phyloP scores from a whole-genome alignment of 2,797 vertebrate genomes.

The Neoniphon sammara region DNA sequence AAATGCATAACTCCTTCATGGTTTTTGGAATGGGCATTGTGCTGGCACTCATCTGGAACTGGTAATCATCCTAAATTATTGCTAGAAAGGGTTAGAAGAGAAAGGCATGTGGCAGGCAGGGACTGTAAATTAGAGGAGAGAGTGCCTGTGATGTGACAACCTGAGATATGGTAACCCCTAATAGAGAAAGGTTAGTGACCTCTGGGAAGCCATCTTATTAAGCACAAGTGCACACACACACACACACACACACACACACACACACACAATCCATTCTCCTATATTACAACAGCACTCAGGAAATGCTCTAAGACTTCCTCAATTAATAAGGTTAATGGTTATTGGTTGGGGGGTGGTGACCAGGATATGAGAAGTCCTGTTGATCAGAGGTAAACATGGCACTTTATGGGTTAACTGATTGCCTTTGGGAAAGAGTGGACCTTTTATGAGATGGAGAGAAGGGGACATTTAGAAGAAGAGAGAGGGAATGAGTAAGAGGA shows the following conservation, averaged over 20 bases:
- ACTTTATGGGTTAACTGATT: slow-evolving; percentile 68
- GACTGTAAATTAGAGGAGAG: slow-evolving; percentile 37
- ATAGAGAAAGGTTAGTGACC: slow-evolving; percentile 59
- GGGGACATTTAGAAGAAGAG: slow-evolving; percentile 31
- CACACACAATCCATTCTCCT: slow-evolving; percentile 26
- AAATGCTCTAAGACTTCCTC: slow-evolving; percentile 54
- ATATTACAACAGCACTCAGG: slow-evolving; percentile 68
- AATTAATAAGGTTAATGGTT: slow-evolving; percentile 78
- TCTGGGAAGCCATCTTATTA: slow-evolving; percentile 68
- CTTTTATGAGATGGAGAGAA: slow-evolving; percentile 50
- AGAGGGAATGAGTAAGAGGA: slow-evolving; percentile 34
- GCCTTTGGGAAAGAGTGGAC: slow-evolving; percentile 49
- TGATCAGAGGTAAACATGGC: slow-evolving; percentile 65
- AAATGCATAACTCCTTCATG: too few relatives aligned
- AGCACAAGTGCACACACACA: slow-evolving; percentile 27
- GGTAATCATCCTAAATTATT: slow-evolving; percentile 31
- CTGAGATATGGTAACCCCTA: slow-evolving; percentile 52
- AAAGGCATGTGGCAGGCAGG: slow-evolving; percentile 21
- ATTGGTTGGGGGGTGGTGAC: slow-evolving; percentile 67
- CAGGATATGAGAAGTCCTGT: slow-evolving; percentile 52
- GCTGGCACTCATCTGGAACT: slow-evolving; percentile 36
- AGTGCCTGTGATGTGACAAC: slow-evolving; percentile 4
- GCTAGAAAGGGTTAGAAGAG: slow-evolving; percentile 9
- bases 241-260: slow-evolving; percentile 1
- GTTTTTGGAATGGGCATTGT: not conserved